A percentile compares a stretch with the other conserved stretches of the same genome.
These are phyloP conservation scores for Arremon aurantiirostris DNA, from an alignment of 2,797 vertebrate species.

Conservation along the genomic window DNA sequence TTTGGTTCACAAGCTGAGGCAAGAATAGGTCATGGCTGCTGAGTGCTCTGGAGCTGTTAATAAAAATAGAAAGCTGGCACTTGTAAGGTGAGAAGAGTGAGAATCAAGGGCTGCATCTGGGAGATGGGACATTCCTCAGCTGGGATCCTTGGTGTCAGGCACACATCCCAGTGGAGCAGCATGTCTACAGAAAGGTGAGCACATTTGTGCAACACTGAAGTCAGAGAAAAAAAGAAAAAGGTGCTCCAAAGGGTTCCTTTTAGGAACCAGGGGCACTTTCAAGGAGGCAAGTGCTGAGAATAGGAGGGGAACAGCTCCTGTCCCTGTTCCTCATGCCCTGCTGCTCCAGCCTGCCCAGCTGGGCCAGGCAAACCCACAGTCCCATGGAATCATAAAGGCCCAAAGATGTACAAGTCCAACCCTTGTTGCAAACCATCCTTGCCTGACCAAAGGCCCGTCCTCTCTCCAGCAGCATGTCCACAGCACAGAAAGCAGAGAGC, in stretches of 20 bases:
- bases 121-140: neutral
- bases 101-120: neutral
- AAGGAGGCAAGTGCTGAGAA: neutral
- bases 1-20: neutral
- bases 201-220: neutral
- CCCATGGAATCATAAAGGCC: neutral
- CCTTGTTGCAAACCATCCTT: neutral
- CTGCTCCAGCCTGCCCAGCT: neutral
- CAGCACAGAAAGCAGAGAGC: neutral
- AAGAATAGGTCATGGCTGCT: neutral
- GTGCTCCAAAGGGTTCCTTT: neutral
- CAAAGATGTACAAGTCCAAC: neutral
- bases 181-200: rapidly evolving
- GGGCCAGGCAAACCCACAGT: neutral
- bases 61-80: neutral
- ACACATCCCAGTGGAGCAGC: neutral
- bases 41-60: neutral
- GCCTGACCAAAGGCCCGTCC: neutral
- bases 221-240: neutral
- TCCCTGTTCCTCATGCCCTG: neutral
- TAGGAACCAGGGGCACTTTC: neutral
- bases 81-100: neutral
- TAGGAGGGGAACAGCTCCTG: neutral
- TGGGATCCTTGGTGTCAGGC: neutral
- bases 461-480: neutral